Percentiles rank a stretch among this genome's conserved stretches.
Conservation (phyloP, 1,140 invertebrate genomes). For the Heliconius himera region DNA sequence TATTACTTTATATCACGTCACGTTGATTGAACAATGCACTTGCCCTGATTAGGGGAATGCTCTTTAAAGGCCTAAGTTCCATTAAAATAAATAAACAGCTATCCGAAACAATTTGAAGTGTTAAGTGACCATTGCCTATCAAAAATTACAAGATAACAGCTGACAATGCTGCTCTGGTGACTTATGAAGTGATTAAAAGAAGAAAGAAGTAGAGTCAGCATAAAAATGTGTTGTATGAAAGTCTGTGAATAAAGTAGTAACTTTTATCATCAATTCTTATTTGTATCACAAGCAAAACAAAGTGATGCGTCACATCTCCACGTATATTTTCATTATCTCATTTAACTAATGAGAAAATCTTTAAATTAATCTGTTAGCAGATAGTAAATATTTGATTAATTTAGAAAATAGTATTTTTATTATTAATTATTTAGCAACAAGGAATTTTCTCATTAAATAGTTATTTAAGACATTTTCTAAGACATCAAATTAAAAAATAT, state of each 20-base stretch:
- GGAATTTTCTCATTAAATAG: no score
- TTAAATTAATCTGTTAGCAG: background rate
- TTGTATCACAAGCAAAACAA: background rate
- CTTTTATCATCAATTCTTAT: constrained; percentile 3
- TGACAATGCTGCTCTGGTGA: constrained; percentile 71
- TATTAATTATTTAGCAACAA: no score
- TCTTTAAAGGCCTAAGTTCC: constrained; percentile 68
- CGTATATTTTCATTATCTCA: background rate
- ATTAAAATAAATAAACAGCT: constrained; percentile 79
- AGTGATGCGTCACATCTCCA: background rate
- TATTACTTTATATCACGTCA: constrained; percentile 75
- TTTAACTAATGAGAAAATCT: background rate
- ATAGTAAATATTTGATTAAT: background rate
- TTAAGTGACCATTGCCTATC: constrained; percentile 79
- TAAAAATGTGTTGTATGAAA: constrained; percentile 17
- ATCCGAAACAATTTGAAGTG: constrained; percentile 77
- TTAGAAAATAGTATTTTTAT: background rate
- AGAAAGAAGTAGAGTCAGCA: constrained; percentile 59
- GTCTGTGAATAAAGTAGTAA: background rate
- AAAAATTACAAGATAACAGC: constrained; percentile 78
- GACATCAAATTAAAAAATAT: no score
- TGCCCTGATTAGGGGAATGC: constrained; percentile 76
- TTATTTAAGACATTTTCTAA: no score
- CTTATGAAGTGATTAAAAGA: constrained; percentile 79
- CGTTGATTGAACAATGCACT: constrained; percentile 76